Evolutionary conservation across 2,797 vertebrate genomes (phyloP).

Genomic region (Bradypus variegatus): DNA sequence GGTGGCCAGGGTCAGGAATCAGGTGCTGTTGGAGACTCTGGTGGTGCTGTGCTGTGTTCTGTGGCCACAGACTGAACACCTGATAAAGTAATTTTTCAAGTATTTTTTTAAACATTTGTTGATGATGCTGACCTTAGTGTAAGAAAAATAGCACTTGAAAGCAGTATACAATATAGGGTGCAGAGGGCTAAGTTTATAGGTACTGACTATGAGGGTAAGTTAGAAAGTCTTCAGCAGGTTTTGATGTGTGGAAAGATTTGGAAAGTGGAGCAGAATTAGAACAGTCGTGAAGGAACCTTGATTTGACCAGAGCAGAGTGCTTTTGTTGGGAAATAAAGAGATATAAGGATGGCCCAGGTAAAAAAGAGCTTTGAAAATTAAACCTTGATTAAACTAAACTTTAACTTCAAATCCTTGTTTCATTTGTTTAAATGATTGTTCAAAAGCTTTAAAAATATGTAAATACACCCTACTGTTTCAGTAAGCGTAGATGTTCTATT

Average conservation of each 20-base stretch:
- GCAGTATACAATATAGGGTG: neutral
- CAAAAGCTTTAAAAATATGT: constrained; percentile 5
- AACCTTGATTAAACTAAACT: neutral
- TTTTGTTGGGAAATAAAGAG: neutral
- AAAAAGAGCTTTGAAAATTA: too few relatives aligned
- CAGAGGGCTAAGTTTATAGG: neutral
- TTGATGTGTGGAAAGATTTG: neutral
- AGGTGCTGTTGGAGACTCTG: neutral
- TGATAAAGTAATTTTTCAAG: neutral
- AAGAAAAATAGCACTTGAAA: neutral
- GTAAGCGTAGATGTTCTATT: neutral
- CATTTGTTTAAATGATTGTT: neutral
- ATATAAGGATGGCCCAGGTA: neutral
- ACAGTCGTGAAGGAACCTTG: neutral
- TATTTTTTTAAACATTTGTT: neutral
- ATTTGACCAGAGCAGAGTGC: neutral
- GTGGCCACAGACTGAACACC: neutral
- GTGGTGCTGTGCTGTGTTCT: neutral
- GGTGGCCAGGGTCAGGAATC: neutral
- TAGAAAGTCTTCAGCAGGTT: neutral
- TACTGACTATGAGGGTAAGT: neutral
- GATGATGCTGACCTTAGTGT: neutral
- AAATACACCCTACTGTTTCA: neutral
- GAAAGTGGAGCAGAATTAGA: neutral
- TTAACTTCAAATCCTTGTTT: neutral